Percentiles rank a stretch among this genome's conserved stretches.
These are phyloP conservation scores for Dastarcus helophoroides DNA, from an alignment of 2,888 invertebrate species.

Conservation along the genomic window DNA sequence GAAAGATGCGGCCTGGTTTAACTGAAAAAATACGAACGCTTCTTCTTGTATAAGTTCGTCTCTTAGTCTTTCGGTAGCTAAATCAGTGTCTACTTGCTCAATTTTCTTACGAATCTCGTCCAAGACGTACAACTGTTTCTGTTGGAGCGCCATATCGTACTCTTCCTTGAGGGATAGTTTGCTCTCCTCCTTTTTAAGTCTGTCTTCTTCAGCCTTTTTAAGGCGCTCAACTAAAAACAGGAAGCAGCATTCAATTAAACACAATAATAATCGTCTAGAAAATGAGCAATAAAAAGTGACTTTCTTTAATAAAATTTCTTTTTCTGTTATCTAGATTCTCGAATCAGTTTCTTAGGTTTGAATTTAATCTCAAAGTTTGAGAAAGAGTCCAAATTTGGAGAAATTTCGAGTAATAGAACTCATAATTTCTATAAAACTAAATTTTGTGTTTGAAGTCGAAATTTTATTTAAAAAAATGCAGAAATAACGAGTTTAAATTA, in stretches of 20 bases:
- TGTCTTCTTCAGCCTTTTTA: constrained; percentile 21
- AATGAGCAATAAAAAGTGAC: too few relatives aligned
- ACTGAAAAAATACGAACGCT: constrained; percentile 26
- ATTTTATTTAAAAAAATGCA: too few relatives aligned
- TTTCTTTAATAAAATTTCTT: too few relatives aligned
- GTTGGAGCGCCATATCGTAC: constrained; percentile 25
- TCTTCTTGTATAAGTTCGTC: constrained; percentile 31
- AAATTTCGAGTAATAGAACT: too few relatives aligned
- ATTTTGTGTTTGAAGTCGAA: too few relatives aligned
- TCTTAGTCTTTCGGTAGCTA: constrained; percentile 25
- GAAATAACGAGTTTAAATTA: too few relatives aligned
- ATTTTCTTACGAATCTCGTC: constrained; percentile 29
- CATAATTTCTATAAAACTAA: too few relatives aligned
- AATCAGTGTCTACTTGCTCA: constrained; percentile 21
- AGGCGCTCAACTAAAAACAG: constrained; percentile 29
- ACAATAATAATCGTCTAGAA: too few relatives aligned
- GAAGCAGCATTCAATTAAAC: constrained; percentile 2
- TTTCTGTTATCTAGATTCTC: too few relatives aligned
- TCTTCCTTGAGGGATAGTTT: constrained; percentile 27
- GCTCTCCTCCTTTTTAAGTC: constrained; percentile 26
- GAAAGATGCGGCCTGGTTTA: neutral
- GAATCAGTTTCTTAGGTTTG: too few relatives aligned
- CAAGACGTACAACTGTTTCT: constrained; percentile 24
- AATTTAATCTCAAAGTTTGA: too few relatives aligned
- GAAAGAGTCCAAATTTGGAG: too few relatives aligned